Evolutionary conservation across 2,797 vertebrate genomes (phyloP).

Genomic region (Strix occidentalis): DNA sequence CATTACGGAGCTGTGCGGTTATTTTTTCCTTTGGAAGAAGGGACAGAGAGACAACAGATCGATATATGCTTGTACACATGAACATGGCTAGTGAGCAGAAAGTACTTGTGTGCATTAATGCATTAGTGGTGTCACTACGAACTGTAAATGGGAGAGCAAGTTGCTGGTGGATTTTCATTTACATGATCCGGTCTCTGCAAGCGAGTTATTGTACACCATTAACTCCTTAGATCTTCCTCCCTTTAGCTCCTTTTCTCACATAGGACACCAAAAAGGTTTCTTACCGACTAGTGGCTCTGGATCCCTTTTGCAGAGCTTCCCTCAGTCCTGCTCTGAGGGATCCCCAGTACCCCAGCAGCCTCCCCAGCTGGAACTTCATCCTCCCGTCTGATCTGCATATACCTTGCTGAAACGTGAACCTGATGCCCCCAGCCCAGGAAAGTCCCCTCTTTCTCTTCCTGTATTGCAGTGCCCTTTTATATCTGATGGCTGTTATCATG

Average conservation of each 20-base stretch:
- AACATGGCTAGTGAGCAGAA: not conserved
- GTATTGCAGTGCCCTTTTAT: not conserved
- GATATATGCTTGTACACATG: not conserved
- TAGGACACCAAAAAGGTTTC: not conserved
- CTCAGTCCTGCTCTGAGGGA: not conserved
- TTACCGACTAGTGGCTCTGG: not conserved
- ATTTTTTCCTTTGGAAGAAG: not conserved
- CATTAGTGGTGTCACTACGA: not conserved
- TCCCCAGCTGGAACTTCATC: not conserved
- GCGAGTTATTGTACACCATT: not conserved
- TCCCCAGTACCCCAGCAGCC: too few species aligned
- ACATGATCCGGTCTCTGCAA: not conserved
- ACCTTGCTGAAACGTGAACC: not conserved
- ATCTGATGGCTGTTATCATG: not conserved
- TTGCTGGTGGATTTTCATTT: not conserved
- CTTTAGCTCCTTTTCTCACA: not conserved
- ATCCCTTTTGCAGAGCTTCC: not conserved
- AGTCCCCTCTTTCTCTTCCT: not conserved
- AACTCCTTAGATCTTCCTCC: not conserved
- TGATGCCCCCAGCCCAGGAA: not conserved
- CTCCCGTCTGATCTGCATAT: not conserved
- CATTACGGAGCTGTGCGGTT: not conserved
- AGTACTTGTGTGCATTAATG: not conserved
- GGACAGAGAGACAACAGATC: not conserved
- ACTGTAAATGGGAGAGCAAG: not conserved